These are phyloP conservation scores for Apis cerana DNA, from an alignment of 1,140 invertebrate genomes.

Conservation along the genomic window DNA sequence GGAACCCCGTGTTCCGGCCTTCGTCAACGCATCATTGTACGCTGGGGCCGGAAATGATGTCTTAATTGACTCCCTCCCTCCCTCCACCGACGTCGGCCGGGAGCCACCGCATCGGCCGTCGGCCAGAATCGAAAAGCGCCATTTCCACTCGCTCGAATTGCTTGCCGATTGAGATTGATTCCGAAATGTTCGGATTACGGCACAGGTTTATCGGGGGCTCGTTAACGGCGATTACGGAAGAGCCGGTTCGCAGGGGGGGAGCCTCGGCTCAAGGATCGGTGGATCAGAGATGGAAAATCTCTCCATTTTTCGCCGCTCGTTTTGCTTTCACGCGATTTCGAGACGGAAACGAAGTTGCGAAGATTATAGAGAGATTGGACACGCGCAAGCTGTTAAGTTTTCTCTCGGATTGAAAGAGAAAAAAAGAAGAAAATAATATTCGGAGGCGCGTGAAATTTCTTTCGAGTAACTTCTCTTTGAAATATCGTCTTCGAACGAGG, in stretches of 20 bases:
- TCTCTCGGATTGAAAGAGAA: no score
- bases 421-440: no score
- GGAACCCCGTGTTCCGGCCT: slow-evolving; percentile 64
- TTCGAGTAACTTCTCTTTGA: no score
- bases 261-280: no score
- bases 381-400: not conserved
- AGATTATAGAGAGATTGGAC: not conserved
- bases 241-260: not conserved
- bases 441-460: no score
- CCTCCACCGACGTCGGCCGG: not conserved
- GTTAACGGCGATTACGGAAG: slow-evolving; percentile 5
- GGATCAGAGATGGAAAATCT: slow-evolving; percentile 11
- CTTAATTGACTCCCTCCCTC: slow-evolving; percentile 59
- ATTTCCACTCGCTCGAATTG: slow-evolving; percentile 5
- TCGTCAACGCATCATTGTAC: slow-evolving; percentile 52
- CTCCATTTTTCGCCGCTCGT: not conserved
- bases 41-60: slow-evolving; percentile 62
- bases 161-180: slow-evolving; percentile 4
- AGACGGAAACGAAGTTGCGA: not conserved
- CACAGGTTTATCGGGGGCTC: not conserved
- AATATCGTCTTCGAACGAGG: no score
- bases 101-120: not conserved
- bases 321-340: not conserved
- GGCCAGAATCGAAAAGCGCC: not conserved
- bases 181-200: not conserved